phyloP scores from a whole-genome alignment of 2,797 vertebrate genomes.

The Nannoperca australis region DNA sequence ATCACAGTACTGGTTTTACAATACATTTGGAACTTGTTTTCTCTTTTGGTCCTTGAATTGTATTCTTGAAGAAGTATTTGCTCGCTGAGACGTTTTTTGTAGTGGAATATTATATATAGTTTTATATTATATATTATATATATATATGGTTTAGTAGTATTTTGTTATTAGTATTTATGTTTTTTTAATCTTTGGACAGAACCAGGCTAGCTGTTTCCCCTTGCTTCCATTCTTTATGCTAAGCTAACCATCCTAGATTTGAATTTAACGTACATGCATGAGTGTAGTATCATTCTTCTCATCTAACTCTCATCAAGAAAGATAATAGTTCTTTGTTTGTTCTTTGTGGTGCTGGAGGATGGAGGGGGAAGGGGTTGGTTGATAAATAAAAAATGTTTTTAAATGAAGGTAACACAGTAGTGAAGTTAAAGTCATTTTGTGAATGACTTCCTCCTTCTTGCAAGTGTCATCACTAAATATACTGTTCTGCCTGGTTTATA shows the following conservation, averaged over 20 bases:
- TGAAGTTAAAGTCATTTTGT: neutral
- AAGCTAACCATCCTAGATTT: neutral
- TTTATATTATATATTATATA: no score
- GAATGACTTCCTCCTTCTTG: constrained; percentile 20
- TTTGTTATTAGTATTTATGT: neutral
- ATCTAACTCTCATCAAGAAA: neutral
- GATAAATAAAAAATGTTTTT: no score
- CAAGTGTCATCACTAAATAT: constrained; percentile 33
- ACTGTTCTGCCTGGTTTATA: constrained; percentile 31
- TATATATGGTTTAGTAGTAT: neutral
- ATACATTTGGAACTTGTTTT: neutral
- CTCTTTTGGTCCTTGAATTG: neutral
- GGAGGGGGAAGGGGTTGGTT: neutral
- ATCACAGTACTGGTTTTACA: neutral
- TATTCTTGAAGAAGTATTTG: neutral
- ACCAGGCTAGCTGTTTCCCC: neutral
- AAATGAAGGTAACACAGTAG: neutral
- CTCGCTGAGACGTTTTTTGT: neutral
- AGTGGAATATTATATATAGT: neutral
- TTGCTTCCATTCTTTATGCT: neutral
- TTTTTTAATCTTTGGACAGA: neutral
- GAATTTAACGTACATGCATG: neutral
- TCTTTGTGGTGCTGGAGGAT: fast-evolving
- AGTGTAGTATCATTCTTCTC: neutral
- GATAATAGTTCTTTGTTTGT: neutral